Conservation (phyloP, 2,113 vertebrate genomes). For the Labrus mixtus region DNA sequence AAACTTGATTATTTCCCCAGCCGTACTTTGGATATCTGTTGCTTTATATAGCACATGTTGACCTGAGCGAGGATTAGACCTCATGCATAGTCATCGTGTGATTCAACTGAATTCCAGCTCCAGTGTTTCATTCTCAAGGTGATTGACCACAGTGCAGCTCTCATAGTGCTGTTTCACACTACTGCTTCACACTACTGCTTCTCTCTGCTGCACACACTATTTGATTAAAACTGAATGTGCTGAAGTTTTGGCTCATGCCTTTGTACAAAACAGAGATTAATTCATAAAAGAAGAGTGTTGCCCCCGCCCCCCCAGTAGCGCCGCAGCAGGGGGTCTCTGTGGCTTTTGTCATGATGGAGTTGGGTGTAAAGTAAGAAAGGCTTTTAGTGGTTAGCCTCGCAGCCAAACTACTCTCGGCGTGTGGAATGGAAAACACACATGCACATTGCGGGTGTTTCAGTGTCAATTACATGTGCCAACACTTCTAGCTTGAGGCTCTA, state of each 20-base stretch:
- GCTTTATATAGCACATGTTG: background rate
- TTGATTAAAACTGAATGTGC: conserved; percentile 1
- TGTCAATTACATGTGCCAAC: conserved; percentile 55
- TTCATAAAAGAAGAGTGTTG: background rate
- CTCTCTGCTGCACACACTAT: background rate
- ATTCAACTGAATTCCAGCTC: background rate
- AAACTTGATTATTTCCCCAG: background rate
- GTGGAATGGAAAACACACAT: conserved; percentile 53
- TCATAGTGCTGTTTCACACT: conserved; percentile 9
- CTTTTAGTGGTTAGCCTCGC: conserved; percentile 32
- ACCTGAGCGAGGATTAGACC: background rate
- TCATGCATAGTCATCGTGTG: background rate
- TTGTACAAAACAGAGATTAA: conserved; percentile 15
- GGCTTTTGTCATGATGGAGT: conserved; percentile 17
- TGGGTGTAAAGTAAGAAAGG: conserved; percentile 8
- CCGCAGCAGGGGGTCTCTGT: background rate
- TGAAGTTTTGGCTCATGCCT: background rate
- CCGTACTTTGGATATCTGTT: background rate
- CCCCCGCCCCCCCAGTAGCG: conserved; percentile 4
- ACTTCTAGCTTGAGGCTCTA: conserved; percentile 34
- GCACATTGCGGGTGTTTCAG: conserved; percentile 56
- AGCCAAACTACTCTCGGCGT: conserved; percentile 29
- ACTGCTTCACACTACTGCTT: background rate
- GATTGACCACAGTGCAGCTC: background rate
- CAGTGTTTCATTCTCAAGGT: background rate